Evolutionary conservation across 2,797 vertebrate genomes (phyloP).

Genomic region (Kryptopterus vitreolus): DNA sequence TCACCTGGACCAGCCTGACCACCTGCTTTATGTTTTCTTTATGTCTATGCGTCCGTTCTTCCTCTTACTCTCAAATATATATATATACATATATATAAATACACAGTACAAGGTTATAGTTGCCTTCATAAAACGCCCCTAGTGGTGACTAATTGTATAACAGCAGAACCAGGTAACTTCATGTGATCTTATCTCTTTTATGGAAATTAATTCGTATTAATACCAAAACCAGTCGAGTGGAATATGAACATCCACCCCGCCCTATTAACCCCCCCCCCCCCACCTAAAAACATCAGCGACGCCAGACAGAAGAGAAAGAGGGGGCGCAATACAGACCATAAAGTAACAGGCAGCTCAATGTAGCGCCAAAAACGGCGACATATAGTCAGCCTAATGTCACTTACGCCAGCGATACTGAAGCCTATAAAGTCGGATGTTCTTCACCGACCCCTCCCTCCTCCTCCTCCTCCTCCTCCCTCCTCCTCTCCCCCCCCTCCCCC

Average conservation of each 20-base stretch:
- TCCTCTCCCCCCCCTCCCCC: neutral
- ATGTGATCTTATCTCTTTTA: no score
- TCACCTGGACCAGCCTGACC: slow-evolving; percentile 57
- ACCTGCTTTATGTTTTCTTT: slow-evolving; percentile 56
- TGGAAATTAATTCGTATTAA: no score
- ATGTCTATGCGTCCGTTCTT: neutral
- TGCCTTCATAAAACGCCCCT: no score
- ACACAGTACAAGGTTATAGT: slow-evolving; percentile 5
- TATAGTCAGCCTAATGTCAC: slow-evolving; percentile 77
- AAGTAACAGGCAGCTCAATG: slow-evolving; percentile 43
- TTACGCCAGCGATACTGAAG: slow-evolving; percentile 74
- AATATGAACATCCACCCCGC: no score
- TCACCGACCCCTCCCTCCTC: slow-evolving; percentile 35
- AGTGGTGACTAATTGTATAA: no score
- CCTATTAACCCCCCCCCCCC: no score
- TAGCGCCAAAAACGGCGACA: slow-evolving; percentile 65
- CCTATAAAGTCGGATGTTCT: slow-evolving; percentile 68
- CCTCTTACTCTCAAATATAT: no score
- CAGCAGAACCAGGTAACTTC: no score
- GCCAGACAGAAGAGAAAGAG: neutral
- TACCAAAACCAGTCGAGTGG: no score
- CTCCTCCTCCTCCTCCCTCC: neutral
- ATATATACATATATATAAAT: no score
- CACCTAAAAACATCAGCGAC: no score
- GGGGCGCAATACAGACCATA: slow-evolving; percentile 36